A percentile compares a stretch with the other conserved stretches of the same genome.
These are phyloP conservation scores for Morus bassanus DNA, from an alignment of 2,797 vertebrate species.

Conservation along the genomic window DNA sequence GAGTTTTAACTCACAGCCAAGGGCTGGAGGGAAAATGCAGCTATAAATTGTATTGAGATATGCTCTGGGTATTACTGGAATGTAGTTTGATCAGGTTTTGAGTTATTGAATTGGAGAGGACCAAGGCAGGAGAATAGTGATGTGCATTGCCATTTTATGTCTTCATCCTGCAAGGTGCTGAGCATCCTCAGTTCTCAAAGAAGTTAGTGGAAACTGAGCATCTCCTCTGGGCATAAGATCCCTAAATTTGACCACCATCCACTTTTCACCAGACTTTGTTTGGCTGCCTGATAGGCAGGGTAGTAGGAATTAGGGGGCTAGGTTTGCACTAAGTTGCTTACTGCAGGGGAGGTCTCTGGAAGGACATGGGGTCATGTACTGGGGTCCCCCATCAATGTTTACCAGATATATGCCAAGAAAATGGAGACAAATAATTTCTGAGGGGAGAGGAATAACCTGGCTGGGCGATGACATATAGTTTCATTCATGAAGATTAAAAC, in stretches of 20 bases:
- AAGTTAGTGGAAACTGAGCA: not conserved
- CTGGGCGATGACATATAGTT: not conserved
- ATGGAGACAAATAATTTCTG: not conserved
- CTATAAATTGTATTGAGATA: not conserved
- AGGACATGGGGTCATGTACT: not conserved
- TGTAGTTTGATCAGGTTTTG: not conserved
- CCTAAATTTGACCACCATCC: not conserved
- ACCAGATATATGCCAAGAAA: not conserved
- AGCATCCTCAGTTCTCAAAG: not conserved
- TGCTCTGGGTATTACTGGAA: not conserved
- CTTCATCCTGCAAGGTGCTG: not conserved
- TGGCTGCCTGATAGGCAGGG: not conserved
- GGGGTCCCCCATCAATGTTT: not conserved
- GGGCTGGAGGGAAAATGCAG: not conserved
- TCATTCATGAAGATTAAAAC: not conserved
- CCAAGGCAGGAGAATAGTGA: not conserved
- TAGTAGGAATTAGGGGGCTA: not conserved
- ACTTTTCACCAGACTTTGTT: not conserved
- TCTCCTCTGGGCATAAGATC: not conserved
- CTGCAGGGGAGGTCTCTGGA: not conserved
- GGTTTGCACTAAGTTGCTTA: not conserved
- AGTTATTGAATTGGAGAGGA: not conserved
- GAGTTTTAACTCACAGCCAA: slow-evolving; percentile 23
- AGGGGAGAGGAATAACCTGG: not conserved
- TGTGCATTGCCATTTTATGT: not conserved